Evolutionary conservation across 92 coral and sea anemone species (phyloP).

Genomic region (Diadumene lineata): DNA sequence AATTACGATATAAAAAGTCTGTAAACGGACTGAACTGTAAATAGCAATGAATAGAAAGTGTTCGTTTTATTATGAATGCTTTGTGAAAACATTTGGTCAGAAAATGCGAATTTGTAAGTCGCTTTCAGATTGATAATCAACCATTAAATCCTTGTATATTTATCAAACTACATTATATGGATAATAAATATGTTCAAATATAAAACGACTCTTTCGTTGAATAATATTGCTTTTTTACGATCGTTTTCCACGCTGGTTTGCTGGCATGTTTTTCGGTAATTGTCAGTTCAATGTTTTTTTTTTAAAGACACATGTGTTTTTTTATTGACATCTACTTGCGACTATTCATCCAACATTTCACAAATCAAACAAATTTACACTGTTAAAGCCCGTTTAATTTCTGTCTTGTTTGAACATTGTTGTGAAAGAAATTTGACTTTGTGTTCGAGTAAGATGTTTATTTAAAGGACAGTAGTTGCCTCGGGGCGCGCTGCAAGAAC

Average conservation of each 20-base stretch:
- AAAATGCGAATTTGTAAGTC: constrained; percentile 6
- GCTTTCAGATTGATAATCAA: constrained; percentile 17
- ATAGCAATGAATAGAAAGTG: constrained; percentile 15
- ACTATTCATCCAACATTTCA: not conserved
- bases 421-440: constrained; percentile 25
- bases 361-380: constrained; percentile 14
- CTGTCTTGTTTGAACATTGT: constrained; percentile 9
- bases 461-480: constrained; percentile 23
- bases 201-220: not conserved
- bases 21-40: constrained; percentile 24
- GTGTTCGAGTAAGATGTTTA: constrained; percentile 14
- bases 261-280: not conserved
- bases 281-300: not conserved
- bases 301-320: not conserved
- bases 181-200: constrained; percentile 16
- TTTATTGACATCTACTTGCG: not conserved
- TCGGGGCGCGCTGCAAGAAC: not conserved
- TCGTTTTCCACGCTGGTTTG: not conserved
- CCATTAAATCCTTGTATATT: not conserved
- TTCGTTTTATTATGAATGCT: constrained; percentile 18
- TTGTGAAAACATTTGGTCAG: constrained; percentile 2
- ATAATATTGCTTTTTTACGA: too few species aligned
- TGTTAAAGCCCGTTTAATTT: not conserved
- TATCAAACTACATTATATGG: constrained; percentile 7
- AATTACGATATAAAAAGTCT: not conserved